Base-by-base conservation (phyloP, 2,888 invertebrate species). In the Dascillus cervinus region DNA sequence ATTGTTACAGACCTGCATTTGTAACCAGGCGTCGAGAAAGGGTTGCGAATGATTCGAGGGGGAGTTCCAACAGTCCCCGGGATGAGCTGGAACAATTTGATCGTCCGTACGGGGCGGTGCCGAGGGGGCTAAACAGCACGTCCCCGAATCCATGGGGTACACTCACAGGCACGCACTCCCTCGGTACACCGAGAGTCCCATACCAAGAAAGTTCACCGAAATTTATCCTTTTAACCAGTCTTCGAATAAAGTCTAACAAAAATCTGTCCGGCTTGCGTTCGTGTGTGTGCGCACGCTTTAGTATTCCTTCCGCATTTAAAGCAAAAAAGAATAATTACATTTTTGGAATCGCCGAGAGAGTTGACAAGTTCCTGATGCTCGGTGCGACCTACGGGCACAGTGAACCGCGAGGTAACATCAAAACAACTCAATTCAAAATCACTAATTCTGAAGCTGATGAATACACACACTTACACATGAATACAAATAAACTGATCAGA, bases 41-140 rank as follows among this genome's bases (percentile, higher is more conserved):
- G 43, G 56, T 41, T 59, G 58, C 22, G 53, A 47, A 27, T 50
- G 49, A 29, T 47, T 45, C 34, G 43, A 52, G 26, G 37, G 68
- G 66, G 49, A 51, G 64, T 48, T 68, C 65, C 58, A 72, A 65
- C 55, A 66, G 46, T 50, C 64, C 53, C 47, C 52, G 22, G 56
- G 56, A 50, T 60, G 61, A 15, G 60, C 60, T 32, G 60, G 60
- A 22, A 60, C 61, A 37, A 60, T 61, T 46, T 62, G 61, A 43
- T 60, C 60, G 64, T 48, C 70, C 58, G 22, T 67, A 63, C 52
- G 57, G 38, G 55, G 49, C 39, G 56, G 52, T 48, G 58, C 60
- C 59, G 58, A 47, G 49, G 62, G 57, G 56, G 61, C 56, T 49
- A 61, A 49, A 46, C 60, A 62, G 46, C 62, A 62, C 53, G 58